Percentiles rank a stretch among this genome's conserved stretches.
These are phyloP conservation scores for Pelodiscus sinensis DNA, from an alignment of 2,113 vertebrate genomes.

Conservation along the genomic window DNA sequence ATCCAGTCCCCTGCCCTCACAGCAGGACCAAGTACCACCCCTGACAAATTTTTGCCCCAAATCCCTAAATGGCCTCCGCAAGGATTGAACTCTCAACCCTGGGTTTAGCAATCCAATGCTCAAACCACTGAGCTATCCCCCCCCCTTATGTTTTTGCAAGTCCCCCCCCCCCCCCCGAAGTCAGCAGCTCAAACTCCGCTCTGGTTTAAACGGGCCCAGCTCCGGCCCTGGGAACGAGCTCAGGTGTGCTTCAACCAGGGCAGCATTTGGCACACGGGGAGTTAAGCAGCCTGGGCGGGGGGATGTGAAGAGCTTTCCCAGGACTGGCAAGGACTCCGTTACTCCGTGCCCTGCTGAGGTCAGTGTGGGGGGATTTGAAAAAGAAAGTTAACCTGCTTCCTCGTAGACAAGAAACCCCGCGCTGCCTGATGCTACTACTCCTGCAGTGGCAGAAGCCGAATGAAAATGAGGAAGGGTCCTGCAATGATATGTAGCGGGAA, in stretches of 20 bases:
- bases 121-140: too few species aligned
- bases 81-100: too few species aligned
- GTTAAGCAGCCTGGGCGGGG: too few species aligned
- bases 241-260: background rate
- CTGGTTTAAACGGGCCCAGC: background rate
- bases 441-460: background rate
- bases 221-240: background rate
- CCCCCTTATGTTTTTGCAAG: too few species aligned
- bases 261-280: background rate
- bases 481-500: background rate
- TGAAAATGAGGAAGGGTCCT: background rate
- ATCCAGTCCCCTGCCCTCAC: too few species aligned
- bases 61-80: too few species aligned
- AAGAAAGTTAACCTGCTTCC: too few species aligned
- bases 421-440: background rate
- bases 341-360: background rate
- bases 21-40: too few species aligned
- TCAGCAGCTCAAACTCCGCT: background rate
- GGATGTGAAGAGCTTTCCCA: background rate
- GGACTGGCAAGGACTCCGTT: background rate
- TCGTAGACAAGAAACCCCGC: background rate
- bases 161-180: too few species aligned
- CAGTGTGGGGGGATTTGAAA: background rate
- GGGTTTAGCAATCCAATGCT: too few species aligned
- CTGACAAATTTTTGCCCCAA: too few species aligned